Evolutionary conservation across 2,797 vertebrate genomes (phyloP).

Genomic region (Benthosema pterotum): DNA sequence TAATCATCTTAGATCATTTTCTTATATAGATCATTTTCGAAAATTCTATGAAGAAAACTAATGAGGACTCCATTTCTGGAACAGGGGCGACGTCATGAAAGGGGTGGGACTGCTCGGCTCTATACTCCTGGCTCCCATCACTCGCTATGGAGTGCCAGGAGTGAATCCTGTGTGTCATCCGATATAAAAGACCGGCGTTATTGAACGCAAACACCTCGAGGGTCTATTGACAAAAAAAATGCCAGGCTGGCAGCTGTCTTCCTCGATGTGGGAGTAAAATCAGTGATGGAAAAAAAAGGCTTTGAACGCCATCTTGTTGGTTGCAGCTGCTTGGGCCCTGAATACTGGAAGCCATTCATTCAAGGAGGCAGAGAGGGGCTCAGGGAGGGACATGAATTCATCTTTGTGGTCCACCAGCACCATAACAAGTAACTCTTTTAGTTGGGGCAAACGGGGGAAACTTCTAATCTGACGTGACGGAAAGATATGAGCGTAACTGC

Average conservation of each 20-base stretch:
- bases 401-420: constrained; percentile 61
- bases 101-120: too few relatives aligned
- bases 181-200: too few relatives aligned
- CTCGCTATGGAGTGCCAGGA: constrained; percentile 63
- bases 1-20: too few relatives aligned
- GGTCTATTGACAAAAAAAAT: constrained; percentile 27
- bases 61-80: too few relatives aligned
- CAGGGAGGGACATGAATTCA: constrained; percentile 62
- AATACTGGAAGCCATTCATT: constrained; percentile 93
- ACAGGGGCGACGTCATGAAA: too few relatives aligned
- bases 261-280: constrained; percentile 68
- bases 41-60: too few relatives aligned
- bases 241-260: constrained; percentile 68
- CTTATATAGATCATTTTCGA: too few relatives aligned
- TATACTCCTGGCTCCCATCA: constrained; percentile 43
- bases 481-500: constrained; percentile 4
- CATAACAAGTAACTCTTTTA: constrained; percentile 56
- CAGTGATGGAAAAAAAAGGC: constrained; percentile 77
- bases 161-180: constrained; percentile 16
- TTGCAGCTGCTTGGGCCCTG: constrained; percentile 91
- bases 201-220: not conserved
- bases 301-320: constrained; percentile 96
- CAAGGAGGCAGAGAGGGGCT: constrained; percentile 65
- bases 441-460: constrained; percentile 7
- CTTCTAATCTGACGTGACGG: constrained; percentile 13